Evolutionary conservation across 2,888 invertebrate species (phyloP), one percentile per base, ranked within the genome.

Genomic region (Cheilosia impressa): DNA sequence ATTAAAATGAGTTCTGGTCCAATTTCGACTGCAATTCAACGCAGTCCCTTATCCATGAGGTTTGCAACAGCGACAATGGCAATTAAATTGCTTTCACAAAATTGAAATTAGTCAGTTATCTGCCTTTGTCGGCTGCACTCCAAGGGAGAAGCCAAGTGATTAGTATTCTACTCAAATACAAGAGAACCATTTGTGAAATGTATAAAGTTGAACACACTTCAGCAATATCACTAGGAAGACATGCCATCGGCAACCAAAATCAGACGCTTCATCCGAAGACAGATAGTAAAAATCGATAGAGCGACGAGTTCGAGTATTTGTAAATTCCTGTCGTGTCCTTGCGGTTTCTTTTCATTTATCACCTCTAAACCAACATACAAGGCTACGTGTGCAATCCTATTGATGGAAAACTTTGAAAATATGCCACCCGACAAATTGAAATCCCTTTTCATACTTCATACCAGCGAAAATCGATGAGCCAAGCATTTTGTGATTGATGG

Each of bases 291-390:
- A 63, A 53, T 73, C 53, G 62, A 73, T 73, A 50, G 13, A 72
- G 38, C 62, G 27, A 53, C 45, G 27, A 62, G 34, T 19, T 22
- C 27, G 27, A 47, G 53, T 73, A 55, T 63, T 73, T 63, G 34
- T 17, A 17, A 22, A 73, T 73, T 73, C 55, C 10, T 10, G 13
- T 34, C 34, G 34, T 73, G 62, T 63, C 63, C 73, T 63, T 73
- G 53, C 55, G 45, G 73, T 45, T 45, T 63, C 55, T 24, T 73
- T 73, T 73, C 62, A 73, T 73, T 63, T 55, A 55, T 73, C 73
- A 73, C 63, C 62, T 62, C 53, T 22, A 72, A 45, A 41, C 15
- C 41, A 52, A 22, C 24, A 17, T 38, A 19, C 50, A 62, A 19
- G 17, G 55, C 15, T 45, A 47, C 68, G 31, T 43, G 41, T 57